phyloP scores from a whole-genome alignment of 1,140 invertebrate genomes.

The Drosophila sproati region DNA sequence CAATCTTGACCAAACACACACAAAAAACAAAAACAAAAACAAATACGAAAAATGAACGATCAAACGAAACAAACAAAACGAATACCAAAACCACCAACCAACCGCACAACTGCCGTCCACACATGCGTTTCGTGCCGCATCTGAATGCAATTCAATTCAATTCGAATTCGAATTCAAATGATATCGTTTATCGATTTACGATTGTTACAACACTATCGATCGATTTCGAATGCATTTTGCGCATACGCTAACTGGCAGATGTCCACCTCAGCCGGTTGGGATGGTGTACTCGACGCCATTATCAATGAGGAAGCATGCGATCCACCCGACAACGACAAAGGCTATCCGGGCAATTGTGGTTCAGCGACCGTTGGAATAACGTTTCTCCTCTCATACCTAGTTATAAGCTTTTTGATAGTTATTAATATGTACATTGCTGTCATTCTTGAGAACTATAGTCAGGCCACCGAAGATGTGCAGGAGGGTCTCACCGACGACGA shows the following conservation, averaged over 20 bases:
- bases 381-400: conserved; percentile 97
- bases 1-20: conserved; percentile 34
- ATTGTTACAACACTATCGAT: conserved; percentile 1
- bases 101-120: conserved; percentile 66
- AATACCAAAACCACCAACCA: conserved; percentile 48
- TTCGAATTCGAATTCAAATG: conserved; percentile 11
- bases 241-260: conserved; percentile 88
- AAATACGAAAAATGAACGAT: conserved; percentile 9
- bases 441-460: conserved; percentile 99
- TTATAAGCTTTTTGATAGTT: conserved; percentile 99
- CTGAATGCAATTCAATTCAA: conserved; percentile 42
- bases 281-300: conserved; percentile 96
- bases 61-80: conserved; percentile 14
- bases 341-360: conserved; percentile 95
- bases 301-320: conserved; percentile 98
- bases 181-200: conserved; percentile 4
- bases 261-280: conserved; percentile 99
- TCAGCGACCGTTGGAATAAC: conserved; percentile 96
- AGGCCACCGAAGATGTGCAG: conserved; percentile 99
- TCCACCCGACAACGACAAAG: conserved; percentile 93
- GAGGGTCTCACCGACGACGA: conserved; percentile 99
- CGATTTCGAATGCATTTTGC: conserved; percentile 33
- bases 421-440: conserved; percentile 99
- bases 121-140: conserved; percentile 49
- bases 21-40: conserved; percentile 23